Conservation (phyloP, 2,888 invertebrate species). For the Timema cristinae region DNA sequence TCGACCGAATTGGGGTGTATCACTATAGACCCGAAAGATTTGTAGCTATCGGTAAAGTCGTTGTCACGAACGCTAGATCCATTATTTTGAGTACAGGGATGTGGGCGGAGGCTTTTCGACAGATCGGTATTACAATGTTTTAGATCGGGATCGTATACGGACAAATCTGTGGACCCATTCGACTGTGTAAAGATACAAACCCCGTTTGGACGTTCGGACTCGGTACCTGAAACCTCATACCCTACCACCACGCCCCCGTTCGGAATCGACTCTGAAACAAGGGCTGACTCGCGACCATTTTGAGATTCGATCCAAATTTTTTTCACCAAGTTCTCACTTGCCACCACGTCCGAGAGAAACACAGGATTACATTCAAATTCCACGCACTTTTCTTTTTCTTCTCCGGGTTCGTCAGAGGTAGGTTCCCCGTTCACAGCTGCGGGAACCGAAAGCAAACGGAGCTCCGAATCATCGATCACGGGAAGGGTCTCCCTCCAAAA, state of each 20-base stretch:
- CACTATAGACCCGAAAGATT: neutral
- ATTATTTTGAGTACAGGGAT: no score
- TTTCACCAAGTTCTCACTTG: neutral
- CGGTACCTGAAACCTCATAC: neutral
- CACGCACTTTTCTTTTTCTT: neutral
- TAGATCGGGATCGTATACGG: no score
- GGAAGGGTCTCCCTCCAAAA: conserved; percentile 7
- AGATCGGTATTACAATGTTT: no score
- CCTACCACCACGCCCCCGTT: neutral
- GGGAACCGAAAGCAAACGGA: no score
- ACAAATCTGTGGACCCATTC: no score
- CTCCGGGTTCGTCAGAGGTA: neutral
- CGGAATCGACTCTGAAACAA: neutral
- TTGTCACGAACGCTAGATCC: neutral
- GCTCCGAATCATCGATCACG: neutral
- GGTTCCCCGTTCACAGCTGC: neutral
- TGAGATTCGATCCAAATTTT: conserved; percentile 2
- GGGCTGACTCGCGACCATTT: neutral
- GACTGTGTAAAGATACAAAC: neutral
- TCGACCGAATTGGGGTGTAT: neutral
- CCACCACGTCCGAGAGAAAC: neutral
- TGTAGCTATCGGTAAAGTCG: neutral
- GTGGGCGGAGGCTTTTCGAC: no score
- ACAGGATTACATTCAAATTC: neutral
- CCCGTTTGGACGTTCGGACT: neutral